Evolutionary conservation across 2,797 vertebrate genomes (phyloP), one percentile per base, ranked within the genome.

Genomic region (Picus viridis): DNA sequence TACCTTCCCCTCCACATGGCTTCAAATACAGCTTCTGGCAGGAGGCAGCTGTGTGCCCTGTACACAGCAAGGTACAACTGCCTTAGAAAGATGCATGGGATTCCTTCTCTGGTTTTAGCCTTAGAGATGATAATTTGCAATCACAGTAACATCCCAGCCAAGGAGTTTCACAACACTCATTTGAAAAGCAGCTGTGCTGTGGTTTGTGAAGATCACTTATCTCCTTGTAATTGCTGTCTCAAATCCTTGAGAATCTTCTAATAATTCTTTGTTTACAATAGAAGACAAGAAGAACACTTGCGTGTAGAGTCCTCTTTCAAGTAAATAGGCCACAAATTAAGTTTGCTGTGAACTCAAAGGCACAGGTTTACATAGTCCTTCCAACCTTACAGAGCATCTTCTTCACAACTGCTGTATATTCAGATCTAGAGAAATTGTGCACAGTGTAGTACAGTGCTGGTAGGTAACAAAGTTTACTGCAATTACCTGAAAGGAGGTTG

Each of bases 381-480:
- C 29, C 77, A 67, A 51, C 14, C n/a, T 57, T 34, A 26, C 0
- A 27, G 58, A 67, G 43, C 4, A n/a, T 58, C 47, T 17, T 39
- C 12, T 1, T 51, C 27, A 12, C 67, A 65, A 5, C 32, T 12
- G 29, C 24, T 51, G 57, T 6, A 8, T 5, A 4, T 32, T 36
- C 62, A 22, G 30, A 67, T 24, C 20, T 27, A 63, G 68, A 71
- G 41, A 12, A 34, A 43, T 9, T 6, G 10, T 6, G 23, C 9
- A 4, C 8, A 57, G 45, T 0, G 2, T 30, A 23, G 56, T 56
- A n/a, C 0, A 2, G 12, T 30, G 39, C 14, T 0, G 1, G 24
- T 39, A 22, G 0, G 0, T 63, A 26, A 41, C 72, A 49, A 43
- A 43, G 16, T 43, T 39, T 39, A 39, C 39, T 43, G 41, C 41